Percentiles rank a stretch among this genome's conserved stretches.
phyloP scores from a whole-genome alignment of 2,113 vertebrate genomes.

The Colistium nudipinnis region DNA sequence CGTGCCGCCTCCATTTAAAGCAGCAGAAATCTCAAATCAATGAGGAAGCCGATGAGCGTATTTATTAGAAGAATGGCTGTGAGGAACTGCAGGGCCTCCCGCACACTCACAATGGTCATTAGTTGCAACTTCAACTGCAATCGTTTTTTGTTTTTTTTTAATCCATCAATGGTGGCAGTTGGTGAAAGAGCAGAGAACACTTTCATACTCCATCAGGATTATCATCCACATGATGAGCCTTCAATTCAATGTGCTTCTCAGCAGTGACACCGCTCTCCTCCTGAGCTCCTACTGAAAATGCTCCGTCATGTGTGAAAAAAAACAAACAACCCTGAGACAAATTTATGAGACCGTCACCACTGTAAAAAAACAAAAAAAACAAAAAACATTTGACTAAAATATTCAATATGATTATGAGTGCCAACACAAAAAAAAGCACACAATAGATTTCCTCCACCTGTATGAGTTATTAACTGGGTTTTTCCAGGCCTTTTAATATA shows the following conservation, averaged over 20 bases:
- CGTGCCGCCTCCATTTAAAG: too few species aligned
- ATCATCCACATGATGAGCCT: slow-evolving; percentile 2
- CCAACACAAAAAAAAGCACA: too few species aligned
- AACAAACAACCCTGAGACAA: not conserved
- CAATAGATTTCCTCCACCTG: too few species aligned
- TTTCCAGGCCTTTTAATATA: not conserved
- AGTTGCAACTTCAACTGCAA: slow-evolving; percentile 18
- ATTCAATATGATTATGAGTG: too few species aligned
- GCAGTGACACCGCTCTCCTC: not conserved
- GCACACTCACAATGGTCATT: slow-evolving; percentile 1
- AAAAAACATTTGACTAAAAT: too few species aligned
- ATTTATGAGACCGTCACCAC: not conserved
- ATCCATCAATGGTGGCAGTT: slow-evolving; percentile 6
- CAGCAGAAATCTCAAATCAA: slow-evolving; percentile 18
- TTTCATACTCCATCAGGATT: not conserved
- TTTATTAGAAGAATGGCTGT: not conserved
- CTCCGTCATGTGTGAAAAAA: not conserved
- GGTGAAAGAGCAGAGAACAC: not conserved
- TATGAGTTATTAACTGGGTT: too few species aligned
- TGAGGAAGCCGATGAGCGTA: slow-evolving; percentile 6
- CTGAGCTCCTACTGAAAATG: not conserved
- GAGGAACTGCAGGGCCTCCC: slow-evolving; percentile 8
- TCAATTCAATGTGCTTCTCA: not conserved
- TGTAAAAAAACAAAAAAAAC: not conserved
- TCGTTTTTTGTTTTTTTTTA: not conserved